Base-by-base conservation (phyloP, 1,140 invertebrate species). In the Drosophila quadrilineata region DNA sequence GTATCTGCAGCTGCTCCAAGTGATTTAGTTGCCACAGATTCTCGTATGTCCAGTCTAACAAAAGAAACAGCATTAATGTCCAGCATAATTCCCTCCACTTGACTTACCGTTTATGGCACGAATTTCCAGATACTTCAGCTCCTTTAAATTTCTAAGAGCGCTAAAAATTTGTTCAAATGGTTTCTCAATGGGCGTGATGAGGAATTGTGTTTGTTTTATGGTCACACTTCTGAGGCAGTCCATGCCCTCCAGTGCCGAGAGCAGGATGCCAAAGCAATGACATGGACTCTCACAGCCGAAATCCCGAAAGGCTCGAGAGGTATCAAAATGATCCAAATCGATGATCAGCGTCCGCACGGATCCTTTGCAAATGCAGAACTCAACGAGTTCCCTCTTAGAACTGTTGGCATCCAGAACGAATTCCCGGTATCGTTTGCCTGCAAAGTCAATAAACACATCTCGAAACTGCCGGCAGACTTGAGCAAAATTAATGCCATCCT, bases 401-500 rank as follows among this genome's bases (percentile, higher is more conserved):
- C 36, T 50, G 2, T 29, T 29, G 9, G 6, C 31, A 5, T 72
- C 41, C 3, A 82, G 3, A 3, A 26, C 38, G 16, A 52, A 82
- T 0, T 73, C 14, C 0, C 63, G 45, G 48, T 58, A 62, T 21
- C 45, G 54, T 9, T 17, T 22, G 0, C 36, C 17, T 16, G 2
- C 21, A 1, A 26, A 8, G 5, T 31, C 29, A 2, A 70, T 28
- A 4, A 70, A 70, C n/a, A 84, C 16, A 22, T 73, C 49, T 2
- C 73, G 77, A 70, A 84, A 84, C 17, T 64, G 36, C 0, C 21
- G 24, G 9, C 72, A 75, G 10, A 62, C 63, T 43, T 76, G 72
- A 0, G 68, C 56, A 10, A 76, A 84, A 17, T 10, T 41, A 17
- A 59, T 54, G 6, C 40, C 33, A 16, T 84, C 72, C 5, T 45